Conservation (phyloP, 2,113 vertebrate genomes). For the Sylvietta virens region DNA sequence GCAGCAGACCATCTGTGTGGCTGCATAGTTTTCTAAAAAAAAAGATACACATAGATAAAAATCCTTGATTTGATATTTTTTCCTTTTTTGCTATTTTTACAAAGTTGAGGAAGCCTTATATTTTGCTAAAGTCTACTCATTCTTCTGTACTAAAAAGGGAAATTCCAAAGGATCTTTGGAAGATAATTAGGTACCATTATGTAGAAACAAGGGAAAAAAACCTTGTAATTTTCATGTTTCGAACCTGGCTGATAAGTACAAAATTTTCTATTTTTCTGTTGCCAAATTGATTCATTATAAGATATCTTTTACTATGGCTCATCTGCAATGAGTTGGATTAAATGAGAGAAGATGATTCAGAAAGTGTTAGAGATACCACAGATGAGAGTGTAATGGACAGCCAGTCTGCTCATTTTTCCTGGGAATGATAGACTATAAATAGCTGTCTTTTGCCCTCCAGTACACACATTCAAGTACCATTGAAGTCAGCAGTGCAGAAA, state of each 20-base stretch:
- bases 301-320: neutral
- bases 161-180: neutral
- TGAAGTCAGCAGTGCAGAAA: slow-evolving; percentile 9
- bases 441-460: neutral
- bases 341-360: neutral
- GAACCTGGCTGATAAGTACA: neutral
- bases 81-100: neutral
- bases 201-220: neutral
- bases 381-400: neutral
- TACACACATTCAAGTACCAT: neutral
- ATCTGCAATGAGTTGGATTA: neutral
- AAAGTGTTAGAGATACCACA: neutral
- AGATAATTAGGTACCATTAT: neutral
- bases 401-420: neutral
- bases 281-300: neutral
- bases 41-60: neutral
- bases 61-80: neutral
- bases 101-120: neutral
- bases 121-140: neutral
- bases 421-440: neutral
- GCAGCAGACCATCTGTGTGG: neutral
- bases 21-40: neutral
- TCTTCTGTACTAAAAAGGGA: neutral
- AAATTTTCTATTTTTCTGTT: neutral
- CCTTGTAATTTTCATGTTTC: neutral